Evolutionary conservation across 2,888 invertebrate species (phyloP), one percentile per base, ranked within the genome.

Genomic region (Tetanocera ferruginea): DNA sequence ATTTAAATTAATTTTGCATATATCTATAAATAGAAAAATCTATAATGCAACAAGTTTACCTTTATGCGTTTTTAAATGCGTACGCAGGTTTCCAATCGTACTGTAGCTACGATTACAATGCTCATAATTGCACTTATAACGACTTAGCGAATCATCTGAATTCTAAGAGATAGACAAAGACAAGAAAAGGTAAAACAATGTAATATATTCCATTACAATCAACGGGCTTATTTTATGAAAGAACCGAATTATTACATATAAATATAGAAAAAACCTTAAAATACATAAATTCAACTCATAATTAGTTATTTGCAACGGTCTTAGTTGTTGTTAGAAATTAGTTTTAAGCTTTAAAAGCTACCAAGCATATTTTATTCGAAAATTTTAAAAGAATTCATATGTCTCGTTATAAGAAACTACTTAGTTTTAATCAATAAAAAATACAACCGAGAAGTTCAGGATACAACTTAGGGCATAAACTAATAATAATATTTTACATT

Each of bases 11-110:
- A 19, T 67, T n/a, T n/a, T n/a, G n/a, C n/a, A 43, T 67, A 28
- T 2, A 34, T 28, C 2, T 28, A 62, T 28, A 9, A 23, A 34
- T 34, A 9, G n/a, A 34, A 17, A 17, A 3, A 17, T 34, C 28
- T 8, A 64, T n/a, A 34, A 28, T 31, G 71, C 5, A 51, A 28
- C 43, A 25, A 66, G 19, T 84, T 85, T 91, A 97, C 98, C 98
- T 94, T 95, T 96, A 87, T 98, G 98, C 77, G 97, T 97, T 91
- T 98, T 98, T 93, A 97, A 94, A 91, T 98, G 98, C 79, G 98
- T 98, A 86, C 97, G 93, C 82, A 98, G 91, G 91, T 98, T 98
- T 73, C 98, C 98, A 83, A 96, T 94, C 6, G 98, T 98, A 88
- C 97, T 97, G 89, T 98, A 98, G 76, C 96, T 96, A 84, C 97